A percentile compares a stretch with the other conserved stretches of the same genome.
phyloP scores from a whole-genome alignment of 2,113 vertebrate genomes.

The Struthio camelus region DNA sequence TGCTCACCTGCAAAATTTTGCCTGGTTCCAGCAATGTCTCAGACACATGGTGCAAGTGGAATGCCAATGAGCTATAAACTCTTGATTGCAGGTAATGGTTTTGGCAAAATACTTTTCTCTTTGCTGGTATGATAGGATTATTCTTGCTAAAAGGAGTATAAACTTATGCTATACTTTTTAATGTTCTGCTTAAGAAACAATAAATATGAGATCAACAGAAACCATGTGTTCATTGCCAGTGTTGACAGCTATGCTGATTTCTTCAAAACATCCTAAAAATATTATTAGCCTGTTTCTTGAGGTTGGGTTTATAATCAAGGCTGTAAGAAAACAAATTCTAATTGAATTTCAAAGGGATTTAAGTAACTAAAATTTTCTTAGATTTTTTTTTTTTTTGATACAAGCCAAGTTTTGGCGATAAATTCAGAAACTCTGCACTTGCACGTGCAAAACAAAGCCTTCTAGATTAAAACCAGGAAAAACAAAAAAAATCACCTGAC shows the following conservation, averaged over 20 bases:
- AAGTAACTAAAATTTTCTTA: neutral
- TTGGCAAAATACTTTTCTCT: neutral
- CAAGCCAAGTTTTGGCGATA: neutral
- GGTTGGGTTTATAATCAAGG: neutral
- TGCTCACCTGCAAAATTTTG: neutral
- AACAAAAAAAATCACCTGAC: neutral
- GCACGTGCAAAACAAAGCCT: neutral
- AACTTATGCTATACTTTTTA: neutral
- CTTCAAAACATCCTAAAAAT: neutral
- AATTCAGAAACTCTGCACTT: neutral
- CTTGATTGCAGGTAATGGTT: neutral
- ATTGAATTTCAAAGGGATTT: neutral
- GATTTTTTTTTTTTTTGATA: neutral
- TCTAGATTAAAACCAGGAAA: neutral
- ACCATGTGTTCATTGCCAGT: neutral
- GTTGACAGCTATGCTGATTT: neutral
- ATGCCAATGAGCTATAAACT: neutral
- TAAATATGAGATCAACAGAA: neutral
- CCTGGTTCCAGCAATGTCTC: neutral
- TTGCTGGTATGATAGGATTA: neutral
- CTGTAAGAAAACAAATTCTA: neutral
- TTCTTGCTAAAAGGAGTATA: neutral
- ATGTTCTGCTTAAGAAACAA: neutral
- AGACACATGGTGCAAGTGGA: neutral
- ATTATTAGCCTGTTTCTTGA: neutral